Base-by-base conservation (phyloP, 2,797 vertebrate species). In the Epinephelus coioides region DNA sequence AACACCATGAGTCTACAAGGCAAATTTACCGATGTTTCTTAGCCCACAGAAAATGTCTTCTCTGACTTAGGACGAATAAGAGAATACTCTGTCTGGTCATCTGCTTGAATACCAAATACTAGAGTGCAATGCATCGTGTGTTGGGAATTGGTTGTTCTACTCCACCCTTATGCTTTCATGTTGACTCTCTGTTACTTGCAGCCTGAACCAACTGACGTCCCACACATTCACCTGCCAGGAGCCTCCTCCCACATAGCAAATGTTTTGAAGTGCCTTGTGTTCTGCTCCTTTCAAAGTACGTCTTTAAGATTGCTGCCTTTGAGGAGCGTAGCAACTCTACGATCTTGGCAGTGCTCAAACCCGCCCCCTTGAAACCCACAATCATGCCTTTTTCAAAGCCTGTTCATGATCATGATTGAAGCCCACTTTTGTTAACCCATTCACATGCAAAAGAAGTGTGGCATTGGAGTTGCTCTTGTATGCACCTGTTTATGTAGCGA, bases 401-500 rank as follows among this genome's bases (percentile, higher is more conserved):
- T 51, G 21, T 56, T 61, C 57, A 64, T 38, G 55, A 70, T 75
- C 44, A 21, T 73, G 76, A 84, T 78, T 76, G 64, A 81, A 75
- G 44, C 44, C 50, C 25, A 50, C 86, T 77, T 83, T 72, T 65
- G 53, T 81, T 40, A 71, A 73, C 23, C 69, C 54, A 83, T 88
- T 89, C 68, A 83, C 65, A 88, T 88, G 85, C 81, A 82, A 87
- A 91, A 44, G 34, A n/a, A 73, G 62, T 2, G 7, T 62, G 43
- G 54, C 69, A 68, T 57, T 43, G 47, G 54, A 79, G 64, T 63
- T 44, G 47, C 64, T 76, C 68, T 49, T 82, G 60, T 71, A 38
- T 75, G 63, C 70, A 88, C 50, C 72, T 84, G 74, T 77, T 86
- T 80, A 67, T 60, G 66, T 77, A 25, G 60, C 1, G 3, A 81